These are phyloP conservation scores for Hydropsyche tenuis DNA, from an alignment of 1,140 invertebrate genomes.

Conservation along the genomic window DNA sequence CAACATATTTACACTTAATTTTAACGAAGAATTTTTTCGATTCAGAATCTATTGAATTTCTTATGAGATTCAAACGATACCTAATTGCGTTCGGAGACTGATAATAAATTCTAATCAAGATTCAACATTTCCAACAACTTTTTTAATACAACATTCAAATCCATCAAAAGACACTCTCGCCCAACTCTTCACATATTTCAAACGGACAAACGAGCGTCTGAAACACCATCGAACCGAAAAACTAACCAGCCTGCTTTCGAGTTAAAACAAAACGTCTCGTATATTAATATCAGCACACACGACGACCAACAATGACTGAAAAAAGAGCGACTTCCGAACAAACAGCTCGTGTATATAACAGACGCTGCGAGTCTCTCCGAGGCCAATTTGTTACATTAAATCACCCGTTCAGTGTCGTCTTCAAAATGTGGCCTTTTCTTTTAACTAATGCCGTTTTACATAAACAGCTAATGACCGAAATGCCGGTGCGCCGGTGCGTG, in stretches of 20 bases:
- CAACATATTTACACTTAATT: too few species aligned
- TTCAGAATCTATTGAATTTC: too few species aligned
- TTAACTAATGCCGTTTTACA: constrained; percentile 37
- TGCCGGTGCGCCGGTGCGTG: constrained; percentile 37
- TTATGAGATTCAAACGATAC: too few species aligned
- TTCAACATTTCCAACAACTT: too few species aligned
- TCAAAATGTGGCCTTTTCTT: constrained; percentile 30
- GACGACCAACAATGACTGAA: not conserved
- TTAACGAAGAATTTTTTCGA: too few species aligned
- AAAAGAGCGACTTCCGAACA: not conserved
- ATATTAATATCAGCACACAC: not conserved
- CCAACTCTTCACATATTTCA: constrained; percentile 6
- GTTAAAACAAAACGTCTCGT: too few species aligned
- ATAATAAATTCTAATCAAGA: too few species aligned
- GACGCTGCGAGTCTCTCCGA: not conserved
- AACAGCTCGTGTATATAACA: not conserved
- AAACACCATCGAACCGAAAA: not conserved
- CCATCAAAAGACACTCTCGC: too few species aligned
- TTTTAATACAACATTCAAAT: too few species aligned
- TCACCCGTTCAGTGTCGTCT: constrained; percentile 44
- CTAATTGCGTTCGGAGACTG: too few species aligned
- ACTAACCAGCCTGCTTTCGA: not conserved
- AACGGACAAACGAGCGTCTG: not conserved
- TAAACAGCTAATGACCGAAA: constrained; percentile 45
- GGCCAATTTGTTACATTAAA: constrained; percentile 45